These are phyloP conservation scores for Acipenser ruthenus DNA, from an alignment of 2,797 vertebrate species.

Conservation along the genomic window DNA sequence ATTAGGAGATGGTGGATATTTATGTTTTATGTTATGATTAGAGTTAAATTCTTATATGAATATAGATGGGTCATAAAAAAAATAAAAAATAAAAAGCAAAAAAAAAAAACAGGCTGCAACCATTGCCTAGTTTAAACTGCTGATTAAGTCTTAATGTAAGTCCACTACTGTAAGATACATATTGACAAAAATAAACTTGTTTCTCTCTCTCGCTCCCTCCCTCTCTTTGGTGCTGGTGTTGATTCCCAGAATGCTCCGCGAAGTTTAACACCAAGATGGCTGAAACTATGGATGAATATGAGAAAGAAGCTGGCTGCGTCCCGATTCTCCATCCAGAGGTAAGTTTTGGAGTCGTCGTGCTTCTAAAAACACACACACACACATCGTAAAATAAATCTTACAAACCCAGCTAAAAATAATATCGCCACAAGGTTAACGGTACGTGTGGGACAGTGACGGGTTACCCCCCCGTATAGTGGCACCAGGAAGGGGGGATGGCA, in stretches of 20 bases:
- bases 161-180: too few species aligned
- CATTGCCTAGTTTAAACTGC: too few species aligned
- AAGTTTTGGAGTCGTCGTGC: conserved; percentile 24
- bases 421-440: neutral
- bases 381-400: too few species aligned
- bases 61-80: too few species aligned
- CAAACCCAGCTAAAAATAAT: too few species aligned
- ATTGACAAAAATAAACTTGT: too few species aligned
- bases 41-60: too few species aligned
- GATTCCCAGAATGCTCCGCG: conserved; percentile 86
- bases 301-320: conserved; percentile 88
- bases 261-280: conserved; percentile 87
- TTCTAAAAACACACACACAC: neutral
- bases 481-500: conserved; percentile 9
- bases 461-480: neutral
- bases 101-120: too few species aligned
- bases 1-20: too few species aligned
- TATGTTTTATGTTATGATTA: too few species aligned
- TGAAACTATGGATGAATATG: conserved; percentile 89
- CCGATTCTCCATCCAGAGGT: conserved; percentile 93
- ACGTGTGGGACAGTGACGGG: neutral
- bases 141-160: too few species aligned
- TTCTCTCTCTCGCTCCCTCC: neutral
- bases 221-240: conserved; percentile 30
- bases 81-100: too few species aligned